phyloP scores from a whole-genome alignment of 2,797 vertebrate genomes.

The Pseudocheirus occidentalis region DNA sequence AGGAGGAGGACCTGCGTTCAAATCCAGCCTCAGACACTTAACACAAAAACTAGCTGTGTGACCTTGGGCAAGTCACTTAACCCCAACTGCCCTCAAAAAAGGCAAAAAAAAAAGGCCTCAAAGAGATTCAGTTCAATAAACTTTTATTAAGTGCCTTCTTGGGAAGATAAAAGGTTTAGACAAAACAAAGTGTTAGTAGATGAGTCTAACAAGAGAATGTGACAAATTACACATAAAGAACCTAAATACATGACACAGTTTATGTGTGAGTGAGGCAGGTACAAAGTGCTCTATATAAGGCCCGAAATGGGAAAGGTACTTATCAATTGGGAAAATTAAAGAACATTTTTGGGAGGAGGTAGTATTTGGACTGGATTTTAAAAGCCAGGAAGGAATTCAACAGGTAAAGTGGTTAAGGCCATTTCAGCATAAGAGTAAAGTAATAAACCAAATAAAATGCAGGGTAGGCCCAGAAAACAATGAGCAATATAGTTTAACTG shows the following conservation, averaged over 20 bases:
- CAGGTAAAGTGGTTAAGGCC: neutral
- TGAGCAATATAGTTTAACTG: neutral
- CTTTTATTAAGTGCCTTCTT: neutral
- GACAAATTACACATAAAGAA: neutral
- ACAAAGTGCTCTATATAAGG: neutral
- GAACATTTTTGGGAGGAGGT: neutral
- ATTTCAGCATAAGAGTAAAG: no score
- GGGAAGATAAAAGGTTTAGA: neutral
- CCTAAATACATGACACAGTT: neutral
- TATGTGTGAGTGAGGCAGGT: neutral
- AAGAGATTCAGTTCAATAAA: neutral
- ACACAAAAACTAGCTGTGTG: no score
- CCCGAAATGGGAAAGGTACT: neutral
- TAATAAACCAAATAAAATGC: neutral
- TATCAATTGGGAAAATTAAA: neutral
- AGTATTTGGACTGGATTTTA: neutral
- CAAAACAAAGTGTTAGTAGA: neutral
- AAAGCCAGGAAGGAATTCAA: neutral
- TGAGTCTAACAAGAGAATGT: neutral
- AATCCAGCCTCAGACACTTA: no score
- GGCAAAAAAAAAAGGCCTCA: no score
- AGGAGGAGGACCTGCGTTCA: no score
- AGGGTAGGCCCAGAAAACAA: neutral
- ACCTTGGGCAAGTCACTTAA: no score
- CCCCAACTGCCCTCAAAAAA: no score